phyloP scores from a whole-genome alignment of 1,140 invertebrate genomes.

The Schmidtea mediterranea region DNA sequence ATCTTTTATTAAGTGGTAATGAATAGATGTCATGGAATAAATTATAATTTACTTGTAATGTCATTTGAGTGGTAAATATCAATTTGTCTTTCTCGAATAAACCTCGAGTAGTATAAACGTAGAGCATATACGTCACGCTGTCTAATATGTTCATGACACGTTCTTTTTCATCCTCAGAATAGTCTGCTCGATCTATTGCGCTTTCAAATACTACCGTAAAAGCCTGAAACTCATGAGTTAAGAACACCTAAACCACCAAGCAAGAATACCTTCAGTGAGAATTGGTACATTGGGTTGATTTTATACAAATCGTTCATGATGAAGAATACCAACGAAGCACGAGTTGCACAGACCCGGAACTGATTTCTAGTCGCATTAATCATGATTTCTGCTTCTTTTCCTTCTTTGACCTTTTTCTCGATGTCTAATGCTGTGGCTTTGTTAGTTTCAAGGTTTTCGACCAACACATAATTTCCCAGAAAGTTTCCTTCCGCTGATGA shows the following conservation, averaged over 20 bases:
- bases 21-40: constrained; percentile 29
- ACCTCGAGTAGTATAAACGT: constrained; percentile 68
- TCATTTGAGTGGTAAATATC: constrained; percentile 79
- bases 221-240: no score
- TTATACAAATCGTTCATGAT: constrained; percentile 78
- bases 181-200: constrained; percentile 57
- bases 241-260: no score
- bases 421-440: constrained; percentile 79
- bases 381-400: constrained; percentile 51
- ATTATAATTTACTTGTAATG: constrained; percentile 50
- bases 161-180: constrained; percentile 44
- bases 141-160: constrained; percentile 69
- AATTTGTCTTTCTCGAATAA: constrained; percentile 84
- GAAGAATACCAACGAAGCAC: constrained; percentile 71
- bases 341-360: constrained; percentile 64
- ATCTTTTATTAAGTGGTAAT: constrained; percentile 49
- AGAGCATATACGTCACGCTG: constrained; percentile 71
- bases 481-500: constrained; percentile 72
- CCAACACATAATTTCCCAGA: constrained; percentile 56
- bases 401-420: constrained; percentile 62
- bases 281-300: constrained; percentile 87
- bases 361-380: constrained; percentile 72
- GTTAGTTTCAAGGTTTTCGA: constrained; percentile 80
- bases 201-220: constrained; percentile 90
- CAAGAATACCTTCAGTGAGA: constrained; percentile 47